These are phyloP conservation scores for Zophobas morio DNA, from an alignment of 1,140 invertebrate species.

Conservation along the genomic window DNA sequence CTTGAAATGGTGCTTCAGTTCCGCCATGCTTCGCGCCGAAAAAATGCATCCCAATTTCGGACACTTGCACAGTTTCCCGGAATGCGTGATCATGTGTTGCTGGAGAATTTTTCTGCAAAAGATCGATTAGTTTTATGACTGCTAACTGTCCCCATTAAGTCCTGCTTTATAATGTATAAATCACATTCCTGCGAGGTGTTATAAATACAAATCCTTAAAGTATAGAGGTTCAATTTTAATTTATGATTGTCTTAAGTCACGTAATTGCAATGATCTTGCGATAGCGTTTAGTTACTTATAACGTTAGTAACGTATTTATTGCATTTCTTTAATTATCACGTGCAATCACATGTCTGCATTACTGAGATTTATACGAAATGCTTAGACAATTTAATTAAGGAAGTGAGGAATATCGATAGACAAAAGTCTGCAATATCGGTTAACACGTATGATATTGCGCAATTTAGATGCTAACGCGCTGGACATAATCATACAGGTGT, in stretches of 20 bases:
- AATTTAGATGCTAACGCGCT: too few relatives aligned
- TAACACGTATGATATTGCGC: too few relatives aligned
- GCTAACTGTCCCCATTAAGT: background rate
- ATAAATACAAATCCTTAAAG: background rate
- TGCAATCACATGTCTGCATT: slow-evolving; percentile 5
- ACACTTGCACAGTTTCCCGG: slow-evolving; percentile 74
- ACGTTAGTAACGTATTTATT: slow-evolving; percentile 14
- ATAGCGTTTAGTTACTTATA: slow-evolving; percentile 4
- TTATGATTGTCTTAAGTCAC: slow-evolving; percentile 14
- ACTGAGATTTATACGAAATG: slow-evolving; percentile 11
- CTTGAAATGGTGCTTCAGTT: slow-evolving; percentile 72
- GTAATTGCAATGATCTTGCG: slow-evolving; percentile 23
- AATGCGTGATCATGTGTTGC: slow-evolving; percentile 76
- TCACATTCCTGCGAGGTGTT: background rate
- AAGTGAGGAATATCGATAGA: background rate
- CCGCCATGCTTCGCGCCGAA: slow-evolving; percentile 71
- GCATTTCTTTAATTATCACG: slow-evolving; percentile 21
- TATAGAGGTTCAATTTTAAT: slow-evolving; percentile 12
- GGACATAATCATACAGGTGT: too few relatives aligned
- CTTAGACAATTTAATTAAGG: slow-evolving; percentile 21
- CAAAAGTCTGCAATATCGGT: background rate
- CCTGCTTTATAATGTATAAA: background rate
- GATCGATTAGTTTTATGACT: slow-evolving; percentile 1
- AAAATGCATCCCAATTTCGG: slow-evolving; percentile 71
- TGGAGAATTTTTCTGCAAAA: slow-evolving; percentile 72